Percentiles rank a stretch among this genome's conserved stretches.
Conservation (phyloP, 2,113 vertebrate species). For the Oceanodroma tethys region DNA sequence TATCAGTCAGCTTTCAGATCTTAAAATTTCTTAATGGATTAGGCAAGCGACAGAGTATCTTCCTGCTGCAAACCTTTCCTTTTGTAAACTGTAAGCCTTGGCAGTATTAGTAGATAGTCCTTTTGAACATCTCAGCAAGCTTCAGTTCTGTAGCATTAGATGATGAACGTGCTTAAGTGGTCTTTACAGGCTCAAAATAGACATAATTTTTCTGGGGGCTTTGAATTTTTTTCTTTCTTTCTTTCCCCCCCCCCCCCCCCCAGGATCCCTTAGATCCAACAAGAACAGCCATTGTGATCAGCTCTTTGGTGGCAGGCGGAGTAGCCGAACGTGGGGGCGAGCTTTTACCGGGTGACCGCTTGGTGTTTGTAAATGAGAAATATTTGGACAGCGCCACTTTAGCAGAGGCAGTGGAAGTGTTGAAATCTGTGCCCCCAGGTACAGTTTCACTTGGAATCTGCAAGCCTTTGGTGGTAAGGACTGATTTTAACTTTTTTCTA, state of each 20-base stretch:
- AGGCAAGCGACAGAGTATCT: not conserved
- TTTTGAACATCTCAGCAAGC: not conserved
- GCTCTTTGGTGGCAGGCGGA: conserved; percentile 86
- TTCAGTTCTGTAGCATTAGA: not conserved
- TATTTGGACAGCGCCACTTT: conserved; percentile 76
- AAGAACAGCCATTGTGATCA: conserved; percentile 90
- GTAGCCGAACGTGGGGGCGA: conserved; percentile 80
- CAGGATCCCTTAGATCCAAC: conserved; percentile 90
- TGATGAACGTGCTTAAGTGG: not conserved
- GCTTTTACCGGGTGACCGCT: conserved; percentile 87
- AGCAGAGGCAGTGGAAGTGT: conserved; percentile 85
- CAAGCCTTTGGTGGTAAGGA: conserved; percentile 87
- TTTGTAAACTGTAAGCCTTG: not conserved
- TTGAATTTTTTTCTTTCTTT: not conserved
- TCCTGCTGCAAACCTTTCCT: not conserved
- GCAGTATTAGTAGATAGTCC: not conserved
- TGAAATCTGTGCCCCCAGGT: conserved; percentile 86
- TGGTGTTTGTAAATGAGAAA: conserved; percentile 88
- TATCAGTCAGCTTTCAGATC: not conserved
- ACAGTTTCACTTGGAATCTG: conserved; percentile 85
- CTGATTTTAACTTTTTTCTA: not conserved
- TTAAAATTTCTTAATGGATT: not conserved
- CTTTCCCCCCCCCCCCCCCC: no score
- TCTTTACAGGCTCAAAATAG: not conserved
- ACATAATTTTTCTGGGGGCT: not conserved